phyloP scores from a whole-genome alignment of 2,797 vertebrate species.

The Melanotaenia parkinsoni region DNA sequence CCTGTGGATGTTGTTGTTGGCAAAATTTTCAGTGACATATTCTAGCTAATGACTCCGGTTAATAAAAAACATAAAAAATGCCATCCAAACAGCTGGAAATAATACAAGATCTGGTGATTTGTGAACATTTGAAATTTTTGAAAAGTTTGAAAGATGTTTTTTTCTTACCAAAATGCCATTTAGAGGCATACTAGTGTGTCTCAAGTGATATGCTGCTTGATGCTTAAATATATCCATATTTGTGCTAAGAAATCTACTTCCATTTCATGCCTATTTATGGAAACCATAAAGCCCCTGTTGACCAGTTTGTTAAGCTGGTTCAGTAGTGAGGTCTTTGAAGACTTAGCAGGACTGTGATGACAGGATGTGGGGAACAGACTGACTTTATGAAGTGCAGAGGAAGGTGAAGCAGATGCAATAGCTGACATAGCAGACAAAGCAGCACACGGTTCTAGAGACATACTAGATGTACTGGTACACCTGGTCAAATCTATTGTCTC shows the following conservation, averaged over 20 bases:
- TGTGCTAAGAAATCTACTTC: background rate
- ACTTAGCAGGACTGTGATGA: too few relatives aligned
- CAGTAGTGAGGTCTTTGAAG: background rate
- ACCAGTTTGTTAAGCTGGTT: background rate
- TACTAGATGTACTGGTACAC: too few relatives aligned
- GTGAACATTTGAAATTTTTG: background rate
- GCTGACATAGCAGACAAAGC: too few relatives aligned
- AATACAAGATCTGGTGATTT: background rate
- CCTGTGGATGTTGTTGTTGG: background rate
- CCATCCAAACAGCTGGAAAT: background rate
- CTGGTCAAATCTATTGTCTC: too few relatives aligned
- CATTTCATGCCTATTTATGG: background rate
- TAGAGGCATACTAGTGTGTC: background rate
- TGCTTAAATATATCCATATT: background rate
- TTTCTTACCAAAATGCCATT: background rate
- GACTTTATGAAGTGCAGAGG: too few relatives aligned
- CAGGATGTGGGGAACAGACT: too few relatives aligned
- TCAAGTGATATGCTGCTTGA: background rate
- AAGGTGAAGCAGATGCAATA: too few relatives aligned
- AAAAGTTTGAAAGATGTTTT: background rate
- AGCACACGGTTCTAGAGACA: too few relatives aligned
- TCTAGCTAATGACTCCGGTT: background rate
- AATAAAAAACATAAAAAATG: background rate
- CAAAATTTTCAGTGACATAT: slow-evolving; percentile 8
- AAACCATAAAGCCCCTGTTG: background rate